Evolutionary conservation across 2,797 vertebrate species (phyloP), one percentile per base, ranked within the genome.

Genomic region (Trachurus trachurus): DNA sequence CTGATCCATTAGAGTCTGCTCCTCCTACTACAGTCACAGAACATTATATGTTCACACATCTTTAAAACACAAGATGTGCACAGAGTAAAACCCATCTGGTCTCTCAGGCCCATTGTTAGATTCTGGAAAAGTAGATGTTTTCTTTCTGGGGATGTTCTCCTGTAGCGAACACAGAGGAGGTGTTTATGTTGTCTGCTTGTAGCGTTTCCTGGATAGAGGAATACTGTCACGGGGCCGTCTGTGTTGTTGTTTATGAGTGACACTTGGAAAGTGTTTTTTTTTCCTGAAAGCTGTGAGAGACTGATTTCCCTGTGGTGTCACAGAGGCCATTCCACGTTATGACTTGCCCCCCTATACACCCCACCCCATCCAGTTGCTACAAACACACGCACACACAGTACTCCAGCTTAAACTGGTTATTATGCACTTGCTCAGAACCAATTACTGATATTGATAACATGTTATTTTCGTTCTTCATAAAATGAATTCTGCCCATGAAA

Each of bases 301-400:
- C 47, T 89, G 80, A 90, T 93, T 94, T 91, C 89, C 87, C 89
- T 37, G 59, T 31, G 68, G 92, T 82, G 75, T 86, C 66, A 65
- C 80, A 65, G 57, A 83, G 59, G 49, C 80, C 42, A 9, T 81
- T 76, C 60, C 61, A 59, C 40, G 31, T 87, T 72, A 86, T 78
- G 70, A 85, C 63, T 86, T 71, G 15, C 70, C 68, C 42, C 44
- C 44, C 57, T 37, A 37, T 37, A 1, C 40, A 29, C 39, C 31
- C 1, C 52, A 71, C 44, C 50, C 53, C 63, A 66, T 40, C 17
- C 21, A 60, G 8, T 17, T 3, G 0, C 26, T 44, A 47, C 62
- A 56, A 42, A 57, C 61, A 64, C 29, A 57, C 61, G 61, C 29
- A 67, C 22, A 52, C 21, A n/a, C 3, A 61, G 17, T 4, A 58